These are phyloP conservation scores for Malurus leucopterus DNA, from an alignment of 2,797 vertebrate genomes.

Conservation along the genomic window DNA sequence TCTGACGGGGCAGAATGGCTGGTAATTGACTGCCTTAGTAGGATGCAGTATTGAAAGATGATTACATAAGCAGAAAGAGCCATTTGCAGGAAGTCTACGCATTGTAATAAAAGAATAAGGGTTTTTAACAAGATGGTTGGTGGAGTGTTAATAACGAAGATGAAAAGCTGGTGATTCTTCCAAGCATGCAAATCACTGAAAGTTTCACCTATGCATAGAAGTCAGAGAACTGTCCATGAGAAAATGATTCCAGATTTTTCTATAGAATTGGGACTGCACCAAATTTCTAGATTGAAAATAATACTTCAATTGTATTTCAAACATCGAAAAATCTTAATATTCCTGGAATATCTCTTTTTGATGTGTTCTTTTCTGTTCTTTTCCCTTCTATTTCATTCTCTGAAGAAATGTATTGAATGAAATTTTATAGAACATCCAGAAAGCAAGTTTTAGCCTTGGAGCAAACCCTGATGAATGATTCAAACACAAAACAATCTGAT, in stretches of 20 bases:
- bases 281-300: conserved; percentile 24
- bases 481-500: conserved; percentile 33
- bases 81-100: not conserved
- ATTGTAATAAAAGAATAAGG: conserved; percentile 1
- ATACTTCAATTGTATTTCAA: conserved; percentile 17
- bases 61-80: conserved; percentile 6
- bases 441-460: conserved; percentile 26
- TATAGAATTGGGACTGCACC: not conserved
- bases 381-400: not conserved
- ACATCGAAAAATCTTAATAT: not conserved
- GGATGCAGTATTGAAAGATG: conserved; percentile 2
- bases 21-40: conserved; percentile 7
- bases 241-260: not conserved
- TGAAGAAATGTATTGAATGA: conserved; percentile 9
- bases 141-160: conserved; percentile 29
- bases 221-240: not conserved
- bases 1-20: conserved; percentile 17
- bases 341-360: not conserved
- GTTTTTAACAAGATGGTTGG: not conserved
- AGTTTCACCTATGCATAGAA: not conserved
- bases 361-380: not conserved
- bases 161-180: conserved; percentile 7
- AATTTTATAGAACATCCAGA: conserved; percentile 21
- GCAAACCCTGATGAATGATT: conserved; percentile 38
- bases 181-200: not conserved